Base-by-base conservation (phyloP, 2,113 vertebrate species). In the Indicator maculatus region DNA sequence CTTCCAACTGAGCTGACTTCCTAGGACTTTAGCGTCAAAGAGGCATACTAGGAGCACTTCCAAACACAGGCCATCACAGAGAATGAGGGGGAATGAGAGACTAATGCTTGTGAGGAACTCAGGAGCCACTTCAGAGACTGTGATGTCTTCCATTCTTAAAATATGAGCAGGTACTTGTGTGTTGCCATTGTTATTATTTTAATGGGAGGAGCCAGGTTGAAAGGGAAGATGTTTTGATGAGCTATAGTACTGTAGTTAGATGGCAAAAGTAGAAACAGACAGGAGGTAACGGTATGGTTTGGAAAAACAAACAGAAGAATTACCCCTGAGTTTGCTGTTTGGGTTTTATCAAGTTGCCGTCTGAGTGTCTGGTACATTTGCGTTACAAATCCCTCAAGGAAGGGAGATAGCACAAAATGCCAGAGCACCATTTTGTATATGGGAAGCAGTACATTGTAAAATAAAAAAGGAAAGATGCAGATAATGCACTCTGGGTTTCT, bases 51-150 rank as follows among this genome's bases (percentile, higher is more conserved):
- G 50, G 53, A 53, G 8, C 44, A 24, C 61, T 91, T 79, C 24
- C 23, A 44, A 92, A 39, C 30, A n/a, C 16, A 67, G 44, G 4
- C 5, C 9, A 10, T 52, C 12, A 41, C 5, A 23, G 14, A 73
- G 67, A 41, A 50, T 76, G 17, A 45, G 38, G 47, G 38, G 9
- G 6, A 72, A 72, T 66, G 36, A 65, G 41, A 73, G 23, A 27
- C 33, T 60, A 18, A 30, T 50, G 16, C 33, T 47, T 44, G 16
- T 63, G 41, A 36, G 47, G 8, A 82, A 30, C 15, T 71, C 3
- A 3, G 72, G 36, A 80, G 17, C 19, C 8, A 6, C 38, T 66
- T 75, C 0, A 1, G 24, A 85, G 33, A 7, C 18, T 1, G 1
- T 50, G 5, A 6, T 72, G 13, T 65, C 23, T 80, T 88, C 28